A percentile compares a stretch with the other conserved stretches of the same genome.
These are phyloP conservation scores for Lasioglossum calceatum DNA, from an alignment of 2,888 invertebrate genomes.

Conservation along the genomic window DNA sequence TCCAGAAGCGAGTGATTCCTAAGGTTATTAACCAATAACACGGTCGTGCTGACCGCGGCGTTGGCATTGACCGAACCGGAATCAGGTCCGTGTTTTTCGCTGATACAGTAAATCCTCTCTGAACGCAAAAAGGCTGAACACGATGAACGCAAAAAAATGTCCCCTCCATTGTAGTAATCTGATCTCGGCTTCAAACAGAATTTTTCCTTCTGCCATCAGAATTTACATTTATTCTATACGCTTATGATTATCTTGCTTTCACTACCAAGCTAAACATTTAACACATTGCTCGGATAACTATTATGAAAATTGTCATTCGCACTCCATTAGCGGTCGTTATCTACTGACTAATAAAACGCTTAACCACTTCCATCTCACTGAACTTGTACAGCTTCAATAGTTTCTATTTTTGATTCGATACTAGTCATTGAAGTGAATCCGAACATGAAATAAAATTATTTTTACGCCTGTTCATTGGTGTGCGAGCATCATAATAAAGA, in stretches of 20 bases:
- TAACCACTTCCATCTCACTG: not conserved
- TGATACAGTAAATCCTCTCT: no score
- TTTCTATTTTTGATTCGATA: not conserved
- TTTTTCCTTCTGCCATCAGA: not conserved
- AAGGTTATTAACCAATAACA: no score
- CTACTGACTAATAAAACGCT: not conserved
- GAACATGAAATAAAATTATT: not conserved
- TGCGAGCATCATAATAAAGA: not conserved
- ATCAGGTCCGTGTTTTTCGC: no score
- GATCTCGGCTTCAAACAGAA: not conserved
- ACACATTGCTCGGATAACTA: not conserved
- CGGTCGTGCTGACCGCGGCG: no score
- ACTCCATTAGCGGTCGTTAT: not conserved
- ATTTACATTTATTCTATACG: not conserved
- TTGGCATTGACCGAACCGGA: no score
- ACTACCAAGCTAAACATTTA: not conserved
- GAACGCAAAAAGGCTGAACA: no score
- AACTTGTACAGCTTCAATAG: not conserved
- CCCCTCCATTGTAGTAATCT: no score
- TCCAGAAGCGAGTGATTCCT: no score
- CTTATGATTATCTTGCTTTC: not conserved
- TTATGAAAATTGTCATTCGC: not conserved
- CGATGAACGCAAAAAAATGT: no score
- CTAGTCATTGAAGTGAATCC: not conserved
- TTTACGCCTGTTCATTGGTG: not conserved